Evolutionary conservation across 2,113 vertebrate genomes (phyloP).

Genomic region (Albula goreensis): DNA sequence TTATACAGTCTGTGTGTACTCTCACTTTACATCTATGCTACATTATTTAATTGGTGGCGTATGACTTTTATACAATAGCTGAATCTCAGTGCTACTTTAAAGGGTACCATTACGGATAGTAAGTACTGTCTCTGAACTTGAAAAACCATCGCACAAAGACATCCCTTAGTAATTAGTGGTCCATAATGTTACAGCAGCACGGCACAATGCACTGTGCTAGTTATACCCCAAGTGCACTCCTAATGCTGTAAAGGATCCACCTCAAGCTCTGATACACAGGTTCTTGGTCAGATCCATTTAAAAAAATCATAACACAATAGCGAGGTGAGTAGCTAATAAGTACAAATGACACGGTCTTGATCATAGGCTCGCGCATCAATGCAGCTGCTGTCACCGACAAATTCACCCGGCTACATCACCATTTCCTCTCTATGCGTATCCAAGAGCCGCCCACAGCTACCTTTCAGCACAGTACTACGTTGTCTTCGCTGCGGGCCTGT

Average conservation of each 20-base stretch:
- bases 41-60: neutral
- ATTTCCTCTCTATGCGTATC: constrained; percentile 26
- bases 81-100: neutral
- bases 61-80: neutral
- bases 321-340: neutral
- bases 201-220: neutral
- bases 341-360: neutral
- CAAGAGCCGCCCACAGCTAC: constrained; percentile 29
- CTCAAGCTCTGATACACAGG: neutral
- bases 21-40: neutral
- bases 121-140: no score
- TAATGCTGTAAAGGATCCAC: neutral
- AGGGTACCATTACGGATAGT: no score
- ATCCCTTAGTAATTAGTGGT: neutral
- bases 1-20: neutral
- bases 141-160: neutral
- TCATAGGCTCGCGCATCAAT: neutral
- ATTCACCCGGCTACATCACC: constrained; percentile 21
- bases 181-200: neutral
- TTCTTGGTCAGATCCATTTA: neutral
- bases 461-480: constrained; percentile 26
- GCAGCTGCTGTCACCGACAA: neutral
- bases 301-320: neutral
- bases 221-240: neutral
- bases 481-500: constrained; percentile 22